These are phyloP conservation scores for Dallia pectoralis DNA, from an alignment of 2,797 vertebrate genomes.

Conservation along the genomic window DNA sequence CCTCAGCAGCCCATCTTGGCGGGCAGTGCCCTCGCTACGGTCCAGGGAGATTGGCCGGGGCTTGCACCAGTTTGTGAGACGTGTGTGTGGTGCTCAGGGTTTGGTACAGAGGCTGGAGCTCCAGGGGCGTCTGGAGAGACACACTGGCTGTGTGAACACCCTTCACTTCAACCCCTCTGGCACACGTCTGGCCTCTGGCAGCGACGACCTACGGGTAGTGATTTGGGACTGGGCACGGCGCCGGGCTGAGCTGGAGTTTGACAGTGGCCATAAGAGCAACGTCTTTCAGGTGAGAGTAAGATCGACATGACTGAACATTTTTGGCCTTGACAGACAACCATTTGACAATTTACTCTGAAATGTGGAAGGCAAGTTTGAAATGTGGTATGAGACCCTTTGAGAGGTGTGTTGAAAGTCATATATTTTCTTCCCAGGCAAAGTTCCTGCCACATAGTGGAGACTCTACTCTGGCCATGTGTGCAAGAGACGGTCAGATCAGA, in stretches of 20 bases:
- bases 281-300: conserved; percentile 88
- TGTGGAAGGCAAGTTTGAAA: not conserved
- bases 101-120: conserved; percentile 91
- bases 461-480: conserved; percentile 96
- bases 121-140: conserved; percentile 88
- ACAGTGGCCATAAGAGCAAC: conserved; percentile 96
- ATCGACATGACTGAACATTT: not conserved
- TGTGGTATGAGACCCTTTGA: not conserved
- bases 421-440: conserved; percentile 81
- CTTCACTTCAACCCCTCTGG: conserved; percentile 97
- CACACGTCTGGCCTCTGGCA: conserved; percentile 91
- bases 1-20: conserved; percentile 81
- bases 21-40: conserved; percentile 81
- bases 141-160: conserved; percentile 96
- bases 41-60: conserved; percentile 82
- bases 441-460: conserved; percentile 97
- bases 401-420: not conserved
- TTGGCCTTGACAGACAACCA: not conserved
- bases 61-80: conserved; percentile 81
- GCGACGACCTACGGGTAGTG: conserved; percentile 91
- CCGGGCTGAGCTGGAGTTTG: conserved; percentile 87
- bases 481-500: conserved; percentile 91
- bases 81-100: conserved; percentile 87
- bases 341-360: not conserved
- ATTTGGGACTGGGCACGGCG: conserved; percentile 94